Evolutionary conservation across 2,113 vertebrate genomes (phyloP), one percentile per base, ranked within the genome.

Genomic region (Charadrius vociferus): DNA sequence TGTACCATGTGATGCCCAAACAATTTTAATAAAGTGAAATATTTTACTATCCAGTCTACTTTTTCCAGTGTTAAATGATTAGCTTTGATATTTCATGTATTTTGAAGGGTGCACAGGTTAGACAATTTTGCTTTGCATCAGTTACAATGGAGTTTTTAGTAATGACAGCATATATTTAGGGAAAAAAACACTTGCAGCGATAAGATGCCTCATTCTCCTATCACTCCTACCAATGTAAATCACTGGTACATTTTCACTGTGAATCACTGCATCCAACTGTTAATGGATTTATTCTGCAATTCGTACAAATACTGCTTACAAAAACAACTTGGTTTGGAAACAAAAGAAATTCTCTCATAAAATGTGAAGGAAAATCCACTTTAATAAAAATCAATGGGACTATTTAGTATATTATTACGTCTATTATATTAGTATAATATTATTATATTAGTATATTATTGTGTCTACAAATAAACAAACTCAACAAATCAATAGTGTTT

Each of bases 381-480:
- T 79, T 22, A 15, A 12, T n/a, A n/a, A n/a, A n/a, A n/a, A 61
- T 29, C 55, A 56, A 10, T 4, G 21, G 58, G 20, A 30, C 3
- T 36, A 14, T 37, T 86, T 49, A 0, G 0, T 6, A 6, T 19
- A 5, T 45, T n/a, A n/a, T n/a, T n/a, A n/a, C n/a, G n/a, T n/a
- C n/a, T n/a, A n/a, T n/a, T n/a, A n/a, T n/a, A n/a, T n/a, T n/a
- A n/a, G n/a, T n/a, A n/a, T n/a, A n/a, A n/a, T n/a, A n/a, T n/a
- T n/a, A n/a, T n/a, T n/a, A n/a, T n/a, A n/a, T 86, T 49, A 0
- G 0, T 5, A 6, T 19, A 5, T 45, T 81, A 29, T 18, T 9
- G 3, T 68, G 43, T 36, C 70, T 43, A 3, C 13, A 45, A 50
- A 39, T 39, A 58, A 86, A 36, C 9, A 45, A 70, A n/a, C 52